These are phyloP conservation scores for Epizoanthus rinbou DNA, from an alignment of 92 coral and sea anemone genomes.

Conservation along the genomic window DNA sequence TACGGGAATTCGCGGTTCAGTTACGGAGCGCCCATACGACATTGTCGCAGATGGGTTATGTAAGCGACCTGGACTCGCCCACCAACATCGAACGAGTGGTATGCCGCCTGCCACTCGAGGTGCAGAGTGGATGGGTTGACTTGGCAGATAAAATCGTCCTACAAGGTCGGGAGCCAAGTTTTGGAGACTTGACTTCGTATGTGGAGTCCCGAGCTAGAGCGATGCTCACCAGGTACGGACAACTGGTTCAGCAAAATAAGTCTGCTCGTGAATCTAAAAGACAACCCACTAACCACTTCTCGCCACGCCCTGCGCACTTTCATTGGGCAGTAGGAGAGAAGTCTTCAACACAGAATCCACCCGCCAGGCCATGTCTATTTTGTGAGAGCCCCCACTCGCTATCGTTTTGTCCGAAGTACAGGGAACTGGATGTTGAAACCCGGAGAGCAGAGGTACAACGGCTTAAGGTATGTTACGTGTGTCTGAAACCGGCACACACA, in stretches of 20 bases:
- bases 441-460: neutral
- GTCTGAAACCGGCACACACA: slow-evolving; percentile 12
- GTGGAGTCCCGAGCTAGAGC: neutral
- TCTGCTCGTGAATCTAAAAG: neutral
- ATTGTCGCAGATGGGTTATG: too few species aligned
- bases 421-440: neutral
- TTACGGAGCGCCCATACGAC: too few species aligned
- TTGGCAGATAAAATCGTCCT: neutral
- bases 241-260: neutral
- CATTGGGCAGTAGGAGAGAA: too few species aligned
- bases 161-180: neutral
- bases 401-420: neutral
- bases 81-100: too few species aligned
- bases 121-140: slow-evolving; percentile 13
- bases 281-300: neutral
- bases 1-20: too few species aligned
- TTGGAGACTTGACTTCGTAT: neutral
- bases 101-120: slow-evolving; percentile 5
- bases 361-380: neutral
- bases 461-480: neutral
- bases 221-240: neutral
- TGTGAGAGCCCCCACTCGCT: neutral
- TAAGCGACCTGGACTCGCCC: too few species aligned
- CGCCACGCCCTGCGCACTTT: too few species aligned
- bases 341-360: slow-evolving; percentile 1